Evolutionary conservation across 2,113 vertebrate species (phyloP).

Genomic region (Alexandromys fortis): DNA sequence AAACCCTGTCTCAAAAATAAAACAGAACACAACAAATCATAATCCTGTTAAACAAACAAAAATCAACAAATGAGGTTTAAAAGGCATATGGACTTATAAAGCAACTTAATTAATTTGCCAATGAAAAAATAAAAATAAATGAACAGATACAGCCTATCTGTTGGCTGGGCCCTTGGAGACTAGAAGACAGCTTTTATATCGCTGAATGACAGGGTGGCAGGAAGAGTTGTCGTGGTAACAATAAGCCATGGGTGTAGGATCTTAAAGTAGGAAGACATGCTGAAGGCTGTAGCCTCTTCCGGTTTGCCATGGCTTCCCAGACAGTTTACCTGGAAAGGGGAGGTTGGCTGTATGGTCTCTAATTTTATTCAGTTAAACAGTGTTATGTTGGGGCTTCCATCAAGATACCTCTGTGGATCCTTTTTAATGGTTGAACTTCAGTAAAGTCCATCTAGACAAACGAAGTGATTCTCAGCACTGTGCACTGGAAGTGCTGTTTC

Average conservation of each 20-base stretch:
- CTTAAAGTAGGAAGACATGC: background rate
- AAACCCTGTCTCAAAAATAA: background rate
- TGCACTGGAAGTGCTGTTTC: background rate
- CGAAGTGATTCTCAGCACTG: background rate
- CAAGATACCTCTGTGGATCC: background rate
- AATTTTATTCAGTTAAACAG: background rate
- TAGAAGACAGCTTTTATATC: background rate
- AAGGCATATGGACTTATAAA: background rate
- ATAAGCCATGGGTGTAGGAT: background rate
- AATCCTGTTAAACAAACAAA: background rate
- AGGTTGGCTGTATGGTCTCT: background rate
- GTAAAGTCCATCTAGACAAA: background rate
- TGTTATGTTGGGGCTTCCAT: background rate
- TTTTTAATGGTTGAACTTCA: background rate
- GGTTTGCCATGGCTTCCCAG: background rate
- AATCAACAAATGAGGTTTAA: background rate
- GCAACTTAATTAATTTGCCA: background rate
- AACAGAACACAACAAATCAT: background rate
- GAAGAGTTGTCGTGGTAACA: background rate
- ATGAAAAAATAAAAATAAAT: slow-evolving; percentile 19
- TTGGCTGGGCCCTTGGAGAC: background rate
- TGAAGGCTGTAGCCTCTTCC: background rate
- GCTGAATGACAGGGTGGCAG: background rate
- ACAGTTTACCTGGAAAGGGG: background rate
- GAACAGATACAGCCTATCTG: background rate